Conservation (phyloP, 2,888 invertebrate species). For the Ommatoiulus sabulosus region DNA sequence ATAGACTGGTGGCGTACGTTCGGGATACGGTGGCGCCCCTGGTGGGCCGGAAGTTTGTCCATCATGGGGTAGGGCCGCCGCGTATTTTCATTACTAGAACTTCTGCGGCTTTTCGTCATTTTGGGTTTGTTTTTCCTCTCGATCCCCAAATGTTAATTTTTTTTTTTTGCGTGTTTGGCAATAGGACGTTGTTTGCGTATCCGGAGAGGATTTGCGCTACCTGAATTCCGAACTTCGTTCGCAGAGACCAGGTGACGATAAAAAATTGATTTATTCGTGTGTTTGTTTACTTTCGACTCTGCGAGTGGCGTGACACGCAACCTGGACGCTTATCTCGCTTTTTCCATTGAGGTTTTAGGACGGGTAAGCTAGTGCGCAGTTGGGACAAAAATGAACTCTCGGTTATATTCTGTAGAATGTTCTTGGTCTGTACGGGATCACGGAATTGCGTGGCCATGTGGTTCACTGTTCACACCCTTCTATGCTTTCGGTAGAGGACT, state of each 20-base stretch:
- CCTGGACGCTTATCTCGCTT: not conserved
- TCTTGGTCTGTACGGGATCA: not conserved
- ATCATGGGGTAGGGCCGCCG: conserved; percentile 46
- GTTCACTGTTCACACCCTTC: not conserved
- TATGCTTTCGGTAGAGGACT: too few species aligned
- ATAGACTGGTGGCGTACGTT: not conserved
- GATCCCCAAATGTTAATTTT: not conserved
- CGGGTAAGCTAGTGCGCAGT: not conserved
- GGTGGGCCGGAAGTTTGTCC: conserved; percentile 52
- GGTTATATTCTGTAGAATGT: not conserved
- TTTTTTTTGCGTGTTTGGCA: conserved; percentile 15
- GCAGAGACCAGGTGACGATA: conserved; percentile 55
- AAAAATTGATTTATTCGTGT: conserved; percentile 28
- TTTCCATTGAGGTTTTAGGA: not conserved
- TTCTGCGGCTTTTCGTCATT: too few species aligned
- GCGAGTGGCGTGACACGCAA: not conserved
- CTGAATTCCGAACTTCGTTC: conserved; percentile 47
- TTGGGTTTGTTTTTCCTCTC: not conserved
- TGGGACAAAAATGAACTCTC: not conserved
- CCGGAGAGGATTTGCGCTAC: conserved; percentile 49
- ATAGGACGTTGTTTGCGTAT: conserved; percentile 49
- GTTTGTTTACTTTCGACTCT: not conserved
- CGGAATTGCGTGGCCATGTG: not conserved
- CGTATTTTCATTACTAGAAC: not conserved
- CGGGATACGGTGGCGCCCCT: conserved; percentile 44